Base-by-base conservation (phyloP, 2,888 invertebrate species). In the Invenusta paracnida region DNA sequence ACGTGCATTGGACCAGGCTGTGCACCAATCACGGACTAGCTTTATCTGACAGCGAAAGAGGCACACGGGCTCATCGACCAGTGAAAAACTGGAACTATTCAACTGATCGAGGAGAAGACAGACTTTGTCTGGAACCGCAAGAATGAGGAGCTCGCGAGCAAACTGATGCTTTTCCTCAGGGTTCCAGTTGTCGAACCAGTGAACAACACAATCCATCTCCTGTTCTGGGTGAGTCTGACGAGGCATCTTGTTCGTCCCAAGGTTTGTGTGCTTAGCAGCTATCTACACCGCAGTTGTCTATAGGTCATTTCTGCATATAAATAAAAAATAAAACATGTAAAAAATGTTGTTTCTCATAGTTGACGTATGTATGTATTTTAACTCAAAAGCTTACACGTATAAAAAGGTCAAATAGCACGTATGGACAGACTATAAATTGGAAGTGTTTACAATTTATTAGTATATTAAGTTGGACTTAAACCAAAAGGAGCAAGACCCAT, bases 1-100 rank as follows among this genome's bases (percentile, higher is more conserved):
- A 17, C 25, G 0, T 17, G 27, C 83, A 11, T 31, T 17, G 25
- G 83, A 23, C 83, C 83, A 83, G 29, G 11, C 1, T 17, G 83
- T 1, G 30, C 31, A 83, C 83, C 83, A 83, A 1, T 83, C 83
- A 0, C 83, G 83, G 27, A 83, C 31, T 1, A 83, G 30, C 27
- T 29, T 25, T n/a, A 83, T 30, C 83, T 83, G 83, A 66, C 83
- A 83, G 83, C 83, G 83, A 30, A 83, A 83, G 30, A 83, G 30
- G 30, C 83, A 30, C 30, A 66, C 48, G 23, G 31, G 83, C 2
- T 83, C 28, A 1, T 29, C 25, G 30, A 1, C 73, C 73, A 73
- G 25, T 13, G 73, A 73, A 23, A 73, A 73, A 23, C 73, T 73
- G 27, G 73, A 23, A 23, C 73, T 73, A 23, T 5, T 73, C 73